A percentile compares a stretch with the other conserved stretches of the same genome.
phyloP scores from a whole-genome alignment of 2,113 vertebrate species.

The Eonycteris spelaea region DNA sequence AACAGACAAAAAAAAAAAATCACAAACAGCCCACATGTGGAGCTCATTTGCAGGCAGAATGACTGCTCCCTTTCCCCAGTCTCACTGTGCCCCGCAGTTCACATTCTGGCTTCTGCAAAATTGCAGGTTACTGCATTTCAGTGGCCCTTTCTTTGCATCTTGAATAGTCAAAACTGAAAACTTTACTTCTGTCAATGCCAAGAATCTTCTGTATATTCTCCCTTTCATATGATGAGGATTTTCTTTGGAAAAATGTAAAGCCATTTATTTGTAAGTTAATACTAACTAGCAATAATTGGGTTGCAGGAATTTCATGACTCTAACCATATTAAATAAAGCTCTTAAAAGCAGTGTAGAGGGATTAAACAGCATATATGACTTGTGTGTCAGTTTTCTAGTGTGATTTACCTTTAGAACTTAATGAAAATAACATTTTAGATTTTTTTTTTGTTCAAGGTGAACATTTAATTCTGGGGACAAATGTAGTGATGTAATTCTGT shows the following conservation, averaged over 20 bases:
- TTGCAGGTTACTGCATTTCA: neutral
- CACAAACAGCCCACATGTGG: neutral
- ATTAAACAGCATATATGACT: neutral
- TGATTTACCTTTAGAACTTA: neutral
- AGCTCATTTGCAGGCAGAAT: neutral
- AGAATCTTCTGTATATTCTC: neutral
- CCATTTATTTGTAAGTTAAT: constrained; percentile 16
- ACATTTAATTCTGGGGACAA: constrained; percentile 11
- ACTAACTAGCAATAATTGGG: neutral
- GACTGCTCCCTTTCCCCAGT: neutral
- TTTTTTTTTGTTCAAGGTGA: neutral
- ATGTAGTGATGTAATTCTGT: neutral
- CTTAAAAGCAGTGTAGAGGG: neutral
- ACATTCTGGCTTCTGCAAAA: neutral
- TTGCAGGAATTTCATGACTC: neutral
- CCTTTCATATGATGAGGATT: neutral
- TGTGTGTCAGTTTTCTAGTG: neutral
- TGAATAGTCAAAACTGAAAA: neutral
- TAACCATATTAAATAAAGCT: constrained; percentile 12
- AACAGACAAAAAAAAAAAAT: neutral
- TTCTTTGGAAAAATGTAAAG: constrained; percentile 31
- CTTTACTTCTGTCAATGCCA: neutral
- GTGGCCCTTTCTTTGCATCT: neutral
- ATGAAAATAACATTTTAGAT: neutral
- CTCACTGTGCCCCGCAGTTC: neutral